Conservation (phyloP, 2,888 invertebrate genomes). For the Lepas anatifera region DNA sequence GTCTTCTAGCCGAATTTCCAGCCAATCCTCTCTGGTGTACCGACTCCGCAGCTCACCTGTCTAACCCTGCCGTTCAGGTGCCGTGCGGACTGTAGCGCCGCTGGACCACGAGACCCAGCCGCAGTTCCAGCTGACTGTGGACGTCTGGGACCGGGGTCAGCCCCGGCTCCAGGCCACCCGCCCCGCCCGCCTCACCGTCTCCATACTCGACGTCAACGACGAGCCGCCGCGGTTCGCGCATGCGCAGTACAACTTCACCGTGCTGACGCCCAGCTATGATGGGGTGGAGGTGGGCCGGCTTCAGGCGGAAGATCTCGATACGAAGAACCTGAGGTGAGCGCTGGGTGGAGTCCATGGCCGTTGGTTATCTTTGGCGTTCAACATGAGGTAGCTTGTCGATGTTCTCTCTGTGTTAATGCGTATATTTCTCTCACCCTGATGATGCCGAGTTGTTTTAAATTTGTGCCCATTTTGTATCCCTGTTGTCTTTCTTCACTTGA, state of each 20-base stretch:
- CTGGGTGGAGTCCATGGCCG: too few species aligned
- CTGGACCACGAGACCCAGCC: constrained; percentile 66
- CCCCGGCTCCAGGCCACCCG: constrained; percentile 67
- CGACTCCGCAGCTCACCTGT: too few species aligned
- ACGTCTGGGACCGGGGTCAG: constrained; percentile 69
- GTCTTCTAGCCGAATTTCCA: too few species aligned
- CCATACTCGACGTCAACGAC: constrained; percentile 47
- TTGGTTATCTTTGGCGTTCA: too few species aligned
- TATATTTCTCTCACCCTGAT: too few species aligned
- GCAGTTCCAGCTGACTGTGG: constrained; percentile 65
- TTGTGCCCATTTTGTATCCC: too few species aligned
- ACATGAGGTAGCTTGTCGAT: too few species aligned
- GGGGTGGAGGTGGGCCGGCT: constrained; percentile 7
- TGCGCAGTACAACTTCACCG: constrained; percentile 55
- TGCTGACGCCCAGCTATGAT: constrained; percentile 64
- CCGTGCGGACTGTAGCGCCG: constrained; percentile 58
- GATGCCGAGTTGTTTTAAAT: too few species aligned
- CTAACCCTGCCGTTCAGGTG: too few species aligned
- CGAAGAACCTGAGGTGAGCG: neutral
- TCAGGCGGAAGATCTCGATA: neutral
- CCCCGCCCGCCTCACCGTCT: constrained; percentile 52
- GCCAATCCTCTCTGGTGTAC: too few species aligned
- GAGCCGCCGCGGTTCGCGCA: constrained; percentile 70
- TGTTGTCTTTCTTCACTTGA: too few species aligned
- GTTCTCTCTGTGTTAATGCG: too few species aligned